Evolutionary conservation across 2,888 invertebrate species (phyloP).

Genomic region (Rhagonycha lutea): DNA sequence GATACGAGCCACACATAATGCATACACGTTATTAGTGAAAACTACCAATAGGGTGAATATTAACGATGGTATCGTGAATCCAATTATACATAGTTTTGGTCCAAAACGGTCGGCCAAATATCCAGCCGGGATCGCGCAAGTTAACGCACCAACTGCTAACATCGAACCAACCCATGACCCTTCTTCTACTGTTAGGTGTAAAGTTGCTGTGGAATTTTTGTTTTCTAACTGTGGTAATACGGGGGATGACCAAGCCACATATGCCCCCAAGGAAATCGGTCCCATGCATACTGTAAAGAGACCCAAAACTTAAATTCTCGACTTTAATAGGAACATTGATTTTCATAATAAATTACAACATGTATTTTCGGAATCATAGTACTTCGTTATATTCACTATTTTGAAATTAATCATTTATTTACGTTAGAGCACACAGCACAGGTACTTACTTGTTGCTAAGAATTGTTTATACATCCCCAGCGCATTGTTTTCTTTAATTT

Average conservation of each 20-base stretch:
- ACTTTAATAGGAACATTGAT: no score
- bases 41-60: conserved; percentile 64
- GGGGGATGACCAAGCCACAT: conserved; percentile 78
- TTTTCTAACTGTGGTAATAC: conserved; percentile 64
- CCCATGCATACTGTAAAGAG: conserved; percentile 66
- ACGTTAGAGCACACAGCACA: not conserved
- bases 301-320: not conserved
- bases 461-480: conserved; percentile 7
- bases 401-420: no score
- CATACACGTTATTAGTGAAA: conserved; percentile 1
- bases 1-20: conserved; percentile 59
- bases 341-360: no score
- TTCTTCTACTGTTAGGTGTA: conserved; percentile 47
- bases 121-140: conserved; percentile 72
- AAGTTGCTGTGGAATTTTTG: conserved; percentile 33
- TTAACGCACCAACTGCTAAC: conserved; percentile 72
- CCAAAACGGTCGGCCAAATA: conserved; percentile 69
- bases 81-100: conserved; percentile 65
- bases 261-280: conserved; percentile 70
- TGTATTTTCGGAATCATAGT: no score
- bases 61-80: conserved; percentile 66
- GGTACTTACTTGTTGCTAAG: conserved; percentile 14
- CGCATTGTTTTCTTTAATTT: not conserved
- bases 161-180: conserved; percentile 70
- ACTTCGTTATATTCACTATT: no score